A percentile compares a stretch with the other conserved stretches of the same genome.
These are phyloP conservation scores for Ptilorrhoa leucosticta DNA, from an alignment of 2,113 vertebrate species.

Conservation along the genomic window DNA sequence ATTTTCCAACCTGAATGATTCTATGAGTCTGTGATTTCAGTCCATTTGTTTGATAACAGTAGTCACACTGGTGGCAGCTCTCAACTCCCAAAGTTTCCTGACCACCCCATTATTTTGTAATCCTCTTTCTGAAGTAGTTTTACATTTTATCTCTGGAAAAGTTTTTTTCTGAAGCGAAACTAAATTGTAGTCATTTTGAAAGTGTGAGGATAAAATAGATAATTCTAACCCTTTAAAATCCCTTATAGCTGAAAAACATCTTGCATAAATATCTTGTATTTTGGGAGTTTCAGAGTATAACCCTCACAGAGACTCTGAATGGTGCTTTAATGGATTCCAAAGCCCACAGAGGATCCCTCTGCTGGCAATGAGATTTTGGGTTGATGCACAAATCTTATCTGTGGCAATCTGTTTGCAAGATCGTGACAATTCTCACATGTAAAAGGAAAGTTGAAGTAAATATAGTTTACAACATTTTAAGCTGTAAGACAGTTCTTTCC, in stretches of 20 bases:
- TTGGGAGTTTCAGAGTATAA: background rate
- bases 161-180: background rate
- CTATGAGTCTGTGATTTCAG: background rate
- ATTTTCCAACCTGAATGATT: background rate
- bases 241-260: background rate
- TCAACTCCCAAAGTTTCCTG: background rate
- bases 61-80: background rate
- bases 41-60: background rate
- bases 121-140: background rate
- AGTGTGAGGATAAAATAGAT: background rate
- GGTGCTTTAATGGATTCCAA: background rate
- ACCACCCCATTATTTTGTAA: fast-evolving
- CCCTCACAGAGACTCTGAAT: background rate
- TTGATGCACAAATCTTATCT: background rate
- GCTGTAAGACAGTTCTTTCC: background rate
- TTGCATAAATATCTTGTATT: background rate
- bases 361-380: background rate
- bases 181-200: background rate
- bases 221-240: background rate
- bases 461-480: background rate
- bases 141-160: background rate
- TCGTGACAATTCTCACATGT: background rate
- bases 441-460: background rate
- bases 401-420: background rate
- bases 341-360: background rate